These are phyloP conservation scores for Periparus ater DNA, from an alignment of 2,797 vertebrate genomes.

Conservation along the genomic window DNA sequence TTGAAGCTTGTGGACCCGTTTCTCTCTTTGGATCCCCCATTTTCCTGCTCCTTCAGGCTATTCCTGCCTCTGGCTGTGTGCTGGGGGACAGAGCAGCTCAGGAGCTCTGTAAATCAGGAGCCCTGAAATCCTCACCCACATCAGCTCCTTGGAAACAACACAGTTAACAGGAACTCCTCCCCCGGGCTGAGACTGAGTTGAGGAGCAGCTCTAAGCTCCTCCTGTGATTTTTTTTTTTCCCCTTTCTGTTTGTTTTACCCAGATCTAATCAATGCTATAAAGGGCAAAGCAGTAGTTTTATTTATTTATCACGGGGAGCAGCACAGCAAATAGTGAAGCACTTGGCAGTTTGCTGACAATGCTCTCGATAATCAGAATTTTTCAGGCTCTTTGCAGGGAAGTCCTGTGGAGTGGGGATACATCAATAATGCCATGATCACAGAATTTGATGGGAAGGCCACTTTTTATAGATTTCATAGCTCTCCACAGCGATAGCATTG, in stretches of 20 bases:
- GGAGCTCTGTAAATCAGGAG: background rate
- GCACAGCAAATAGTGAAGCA: background rate
- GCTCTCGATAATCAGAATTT: background rate
- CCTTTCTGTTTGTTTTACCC: background rate
- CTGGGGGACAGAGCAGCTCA: background rate
- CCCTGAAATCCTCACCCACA: background rate
- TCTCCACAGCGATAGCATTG: rapidly evolving
- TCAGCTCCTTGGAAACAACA: background rate
- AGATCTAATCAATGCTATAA: background rate
- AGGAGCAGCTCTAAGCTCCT: background rate
- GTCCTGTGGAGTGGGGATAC: background rate
- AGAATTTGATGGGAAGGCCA: background rate
- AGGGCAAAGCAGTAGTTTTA: background rate
- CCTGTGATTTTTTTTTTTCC: background rate
- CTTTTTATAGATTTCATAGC: background rate
- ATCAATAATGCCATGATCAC: background rate
- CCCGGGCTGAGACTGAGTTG: background rate
- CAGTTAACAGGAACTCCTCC: background rate
- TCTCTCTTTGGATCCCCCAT: background rate
- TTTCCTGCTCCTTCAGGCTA: background rate
- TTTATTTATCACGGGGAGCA: background rate
- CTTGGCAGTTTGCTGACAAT: background rate
- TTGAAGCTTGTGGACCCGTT: background rate
- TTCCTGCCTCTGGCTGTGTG: background rate
- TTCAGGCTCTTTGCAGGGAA: background rate